Evolutionary conservation across 2,888 invertebrate genomes (phyloP).

Genomic region (Polydrusus pterygomalis): DNA sequence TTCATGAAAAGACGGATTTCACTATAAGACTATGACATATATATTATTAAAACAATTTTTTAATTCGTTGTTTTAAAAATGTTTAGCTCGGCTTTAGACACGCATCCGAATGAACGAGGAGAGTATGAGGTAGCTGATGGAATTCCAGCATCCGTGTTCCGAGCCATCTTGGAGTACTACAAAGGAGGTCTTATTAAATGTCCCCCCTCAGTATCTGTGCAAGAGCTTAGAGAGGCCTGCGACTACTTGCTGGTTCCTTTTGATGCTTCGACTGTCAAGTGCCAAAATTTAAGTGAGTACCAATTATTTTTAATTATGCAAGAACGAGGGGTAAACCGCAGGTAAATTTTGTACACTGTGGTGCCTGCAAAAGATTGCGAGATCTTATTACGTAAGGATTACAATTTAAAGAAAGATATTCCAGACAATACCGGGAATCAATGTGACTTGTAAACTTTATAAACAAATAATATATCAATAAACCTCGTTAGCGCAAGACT

Average conservation of each 20-base stretch:
- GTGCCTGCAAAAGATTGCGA: too few species aligned
- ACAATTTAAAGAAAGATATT: too few species aligned
- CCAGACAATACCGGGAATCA: too few species aligned
- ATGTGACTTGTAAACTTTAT: too few species aligned
- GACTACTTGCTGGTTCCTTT: slow-evolving; percentile 99
- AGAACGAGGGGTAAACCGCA: too few species aligned
- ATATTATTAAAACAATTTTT: too few species aligned
- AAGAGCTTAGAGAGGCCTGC: slow-evolving; percentile 97
- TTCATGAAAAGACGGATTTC: too few species aligned
- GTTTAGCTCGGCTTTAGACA: slow-evolving; percentile 84
- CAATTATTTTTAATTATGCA: not conserved
- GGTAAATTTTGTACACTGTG: too few species aligned
- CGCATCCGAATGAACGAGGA: slow-evolving; percentile 95
- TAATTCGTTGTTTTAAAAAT: not conserved
- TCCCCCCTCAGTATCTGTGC: slow-evolving; percentile 96
- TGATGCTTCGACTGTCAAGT: slow-evolving; percentile 95
- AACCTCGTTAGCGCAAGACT: too few species aligned
- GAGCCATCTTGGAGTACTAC: slow-evolving; percentile 96
- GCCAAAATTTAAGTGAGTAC: slow-evolving; percentile 93
- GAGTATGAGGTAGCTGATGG: slow-evolving; percentile 98
- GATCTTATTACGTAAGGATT: too few species aligned
- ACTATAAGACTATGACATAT: too few species aligned
- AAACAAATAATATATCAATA: too few species aligned
- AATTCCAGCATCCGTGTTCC: slow-evolving; percentile 94
- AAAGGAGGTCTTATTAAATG: slow-evolving; percentile 93